A percentile compares a stretch with the other conserved stretches of the same genome.
Conservation (phyloP, 2,113 vertebrate species). For the Psilopogon haemacephalus region DNA sequence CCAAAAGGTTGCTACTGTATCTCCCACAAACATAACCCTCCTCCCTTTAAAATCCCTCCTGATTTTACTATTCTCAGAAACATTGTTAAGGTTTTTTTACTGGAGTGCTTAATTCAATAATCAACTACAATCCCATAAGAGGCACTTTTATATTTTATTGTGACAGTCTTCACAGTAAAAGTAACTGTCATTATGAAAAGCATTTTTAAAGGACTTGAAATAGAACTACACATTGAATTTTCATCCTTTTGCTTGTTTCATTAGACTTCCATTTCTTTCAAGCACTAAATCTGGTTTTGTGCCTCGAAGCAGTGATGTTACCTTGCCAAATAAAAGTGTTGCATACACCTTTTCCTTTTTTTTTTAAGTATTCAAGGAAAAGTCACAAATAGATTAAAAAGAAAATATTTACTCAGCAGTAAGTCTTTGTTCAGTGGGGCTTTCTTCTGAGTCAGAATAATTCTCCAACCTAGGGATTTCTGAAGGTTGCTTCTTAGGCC, state of each 20-base stretch:
- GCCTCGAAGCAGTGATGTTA: not conserved
- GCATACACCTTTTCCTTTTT: not conserved
- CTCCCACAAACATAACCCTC: too few relatives aligned
- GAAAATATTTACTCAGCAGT: not conserved
- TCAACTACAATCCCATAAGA: not conserved
- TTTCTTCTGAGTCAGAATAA: not conserved
- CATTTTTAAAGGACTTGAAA: not conserved
- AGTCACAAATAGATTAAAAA: not conserved
- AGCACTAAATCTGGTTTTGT: not conserved
- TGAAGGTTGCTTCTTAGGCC: not conserved
- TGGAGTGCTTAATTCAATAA: not conserved
- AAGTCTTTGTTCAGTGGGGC: rapidly evolving
- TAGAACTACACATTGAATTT: not conserved
- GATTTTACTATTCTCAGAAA: not conserved
- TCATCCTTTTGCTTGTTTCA: not conserved
- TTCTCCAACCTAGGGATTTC: not conserved
- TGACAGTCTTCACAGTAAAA: not conserved
- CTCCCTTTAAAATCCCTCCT: not conserved
- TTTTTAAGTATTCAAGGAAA: not conserved
- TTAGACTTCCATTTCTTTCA: not conserved
- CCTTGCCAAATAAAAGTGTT: not conserved
- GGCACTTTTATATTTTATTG: not conserved
- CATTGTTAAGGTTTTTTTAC: not conserved
- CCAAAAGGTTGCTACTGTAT: not conserved
- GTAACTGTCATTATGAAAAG: not conserved